Percentiles rank a stretch among this genome's conserved stretches.
These are phyloP conservation scores for Drosophila nannoptera DNA, from an alignment of 1,140 invertebrate species.

Conservation along the genomic window DNA sequence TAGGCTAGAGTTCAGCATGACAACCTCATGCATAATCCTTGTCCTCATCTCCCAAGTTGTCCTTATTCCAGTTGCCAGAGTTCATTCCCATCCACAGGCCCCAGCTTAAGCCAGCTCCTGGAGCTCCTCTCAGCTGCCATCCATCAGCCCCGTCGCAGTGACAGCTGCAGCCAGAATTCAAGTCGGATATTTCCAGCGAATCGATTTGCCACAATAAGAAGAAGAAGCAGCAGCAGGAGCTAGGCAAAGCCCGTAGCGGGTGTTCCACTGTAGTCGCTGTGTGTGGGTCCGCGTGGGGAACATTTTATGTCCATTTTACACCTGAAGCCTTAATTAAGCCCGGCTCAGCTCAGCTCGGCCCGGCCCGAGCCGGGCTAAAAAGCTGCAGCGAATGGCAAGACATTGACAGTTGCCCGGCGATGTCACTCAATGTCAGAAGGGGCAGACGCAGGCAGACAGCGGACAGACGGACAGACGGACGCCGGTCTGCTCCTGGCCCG, in stretches of 20 bases:
- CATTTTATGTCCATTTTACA: slow-evolving; percentile 69
- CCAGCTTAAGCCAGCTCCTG: no score
- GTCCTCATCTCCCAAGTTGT: no score
- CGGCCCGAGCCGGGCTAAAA: slow-evolving; percentile 25
- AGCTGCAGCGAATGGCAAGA: slow-evolving; percentile 15
- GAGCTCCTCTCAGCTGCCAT: no score
- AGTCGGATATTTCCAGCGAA: slow-evolving; percentile 62
- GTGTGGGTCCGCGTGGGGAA: slow-evolving; percentile 50
- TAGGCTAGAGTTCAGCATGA: no score
- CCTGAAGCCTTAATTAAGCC: slow-evolving; percentile 69
- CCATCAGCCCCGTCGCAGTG: neutral
- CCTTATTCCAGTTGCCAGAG: no score
- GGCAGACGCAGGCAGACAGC: neutral
- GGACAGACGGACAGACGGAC: neutral
- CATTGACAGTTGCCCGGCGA: slow-evolving; percentile 62
- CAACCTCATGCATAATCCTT: no score
- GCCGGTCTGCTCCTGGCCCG: neutral
- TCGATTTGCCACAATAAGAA: slow-evolving; percentile 52
- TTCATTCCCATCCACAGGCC: no score
- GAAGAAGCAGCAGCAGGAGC: slow-evolving; percentile 6
- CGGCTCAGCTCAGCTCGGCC: slow-evolving; percentile 14
- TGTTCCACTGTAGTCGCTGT: slow-evolving; percentile 28
- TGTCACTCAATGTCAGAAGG: slow-evolving; percentile 67
- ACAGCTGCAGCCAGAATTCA: slow-evolving; percentile 24
- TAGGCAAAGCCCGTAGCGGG: neutral